Base-by-base conservation (phyloP, 2,113 vertebrate species). In the Romanogobio albipinnatus region DNA sequence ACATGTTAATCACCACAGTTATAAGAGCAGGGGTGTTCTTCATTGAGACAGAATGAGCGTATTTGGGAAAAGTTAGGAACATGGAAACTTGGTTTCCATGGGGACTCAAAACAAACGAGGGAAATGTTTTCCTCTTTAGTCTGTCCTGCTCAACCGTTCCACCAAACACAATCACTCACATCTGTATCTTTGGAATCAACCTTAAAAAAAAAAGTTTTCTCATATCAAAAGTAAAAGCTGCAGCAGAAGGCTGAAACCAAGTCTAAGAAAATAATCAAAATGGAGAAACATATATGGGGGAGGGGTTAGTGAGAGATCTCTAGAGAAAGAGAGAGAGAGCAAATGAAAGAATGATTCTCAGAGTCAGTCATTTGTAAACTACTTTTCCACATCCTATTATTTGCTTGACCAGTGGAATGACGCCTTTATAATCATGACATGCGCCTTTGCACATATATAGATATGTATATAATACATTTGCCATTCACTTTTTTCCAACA, bases 31-130 rank as follows among this genome's bases (percentile, higher is more conserved):
- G 17, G 36, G 14, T 64, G 70, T 73, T 75, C 66, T 83, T 29
- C 33, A 13, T 75, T 86, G 26, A 83, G 59, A 78, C 22, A 68
- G 68, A 74, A 73, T 39, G 74, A 19, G 66, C 89, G 68, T 77
- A 81, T 76, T 19, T 61, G 53, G 82, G 84, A 81, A 84, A 77
- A 47, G 82, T 58, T 83, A 39, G 73, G 75, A 84, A 70, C 85
- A 88, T 81, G 82, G 84, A 90, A 89, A 90, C 77, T 84, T 24
- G 1, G 84, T 85, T 24, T 47, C 85, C 85, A 82, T 86, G 81
- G 89, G 79, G 70, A 91, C 90, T 86, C 89, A 90, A 90, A 87
- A 90, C 83, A 88, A 89, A 84, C 80, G 56, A 59, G 75, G 62
- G 84, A 80, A 84, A 68, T 78, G 75, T 13, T 82, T 86, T 70